These are phyloP conservation scores for Norana najaformis DNA, from an alignment of 2,888 invertebrate genomes.

Conservation along the genomic window DNA sequence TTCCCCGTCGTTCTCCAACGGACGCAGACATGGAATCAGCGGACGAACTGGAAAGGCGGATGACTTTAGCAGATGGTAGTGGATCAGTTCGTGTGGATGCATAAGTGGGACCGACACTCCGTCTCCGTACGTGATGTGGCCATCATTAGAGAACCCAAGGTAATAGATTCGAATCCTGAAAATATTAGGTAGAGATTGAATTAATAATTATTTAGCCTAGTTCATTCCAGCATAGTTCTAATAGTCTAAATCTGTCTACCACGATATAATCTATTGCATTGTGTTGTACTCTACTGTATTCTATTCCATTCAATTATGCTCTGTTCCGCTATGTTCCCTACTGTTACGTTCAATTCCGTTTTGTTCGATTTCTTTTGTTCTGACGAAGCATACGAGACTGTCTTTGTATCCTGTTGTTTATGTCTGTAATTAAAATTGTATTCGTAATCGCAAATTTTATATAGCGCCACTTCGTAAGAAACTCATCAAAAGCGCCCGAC, in stretches of 20 bases:
- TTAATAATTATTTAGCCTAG: neutral
- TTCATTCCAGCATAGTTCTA: neutral
- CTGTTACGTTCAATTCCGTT: neutral
- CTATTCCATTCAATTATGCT: no score
- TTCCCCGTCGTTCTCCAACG: neutral
- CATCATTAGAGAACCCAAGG: neutral
- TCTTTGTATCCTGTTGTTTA: no score
- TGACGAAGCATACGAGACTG: no score
- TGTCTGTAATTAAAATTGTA: no score
- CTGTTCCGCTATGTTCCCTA: neutral
- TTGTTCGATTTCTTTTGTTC: neutral
- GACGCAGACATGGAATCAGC: constrained; percentile 16
- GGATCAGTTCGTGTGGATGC: constrained; percentile 22
- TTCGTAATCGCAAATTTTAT: no score
- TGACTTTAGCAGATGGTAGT: constrained; percentile 7
- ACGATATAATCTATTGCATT: neutral
- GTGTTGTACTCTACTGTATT: neutral
- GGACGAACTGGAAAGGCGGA: neutral
- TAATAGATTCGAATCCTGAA: constrained; percentile 22
- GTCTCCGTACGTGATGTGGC: neutral
- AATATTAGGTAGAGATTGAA: neutral
- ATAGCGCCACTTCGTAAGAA: no score
- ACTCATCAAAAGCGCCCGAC: no score
- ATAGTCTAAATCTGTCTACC: no score
- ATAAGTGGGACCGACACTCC: neutral